Evolutionary conservation across 2,797 vertebrate species (phyloP).

Genomic region (Acipenser transmontanus): DNA sequence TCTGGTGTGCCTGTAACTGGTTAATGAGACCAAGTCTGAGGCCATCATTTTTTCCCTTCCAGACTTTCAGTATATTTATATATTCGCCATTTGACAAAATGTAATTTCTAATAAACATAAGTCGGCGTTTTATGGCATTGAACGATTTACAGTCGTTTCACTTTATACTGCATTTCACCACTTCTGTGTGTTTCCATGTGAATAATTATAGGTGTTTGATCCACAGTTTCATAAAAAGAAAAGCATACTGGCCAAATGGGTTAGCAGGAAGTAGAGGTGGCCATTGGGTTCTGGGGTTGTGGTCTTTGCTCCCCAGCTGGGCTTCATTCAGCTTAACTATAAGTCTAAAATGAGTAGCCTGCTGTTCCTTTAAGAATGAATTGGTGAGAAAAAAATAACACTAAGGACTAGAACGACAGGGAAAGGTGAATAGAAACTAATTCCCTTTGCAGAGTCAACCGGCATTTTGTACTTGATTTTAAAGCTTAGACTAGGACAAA

Average conservation of each 20-base stretch:
- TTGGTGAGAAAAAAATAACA: too few species aligned
- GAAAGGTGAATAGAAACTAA: too few species aligned
- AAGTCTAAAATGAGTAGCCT: neutral
- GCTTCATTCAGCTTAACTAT: neutral
- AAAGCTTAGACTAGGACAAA: too few species aligned
- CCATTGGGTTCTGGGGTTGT: neutral
- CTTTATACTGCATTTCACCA: conserved; percentile 7
- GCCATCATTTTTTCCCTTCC: conserved; percentile 1
- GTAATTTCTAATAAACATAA: conserved; percentile 7
- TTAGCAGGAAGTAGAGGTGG: neutral
- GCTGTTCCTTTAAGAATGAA: neutral
- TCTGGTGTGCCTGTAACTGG: conserved; percentile 6
- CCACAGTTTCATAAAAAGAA: conserved; percentile 4
- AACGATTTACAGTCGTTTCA: conserved; percentile 5
- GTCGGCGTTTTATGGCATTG: neutral
- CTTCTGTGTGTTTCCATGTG: neutral
- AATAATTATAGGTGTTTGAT: conserved; percentile 3
- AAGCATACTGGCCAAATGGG: conserved; percentile 1
- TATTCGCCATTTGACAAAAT: conserved; percentile 7
- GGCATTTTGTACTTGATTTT: too few species aligned
- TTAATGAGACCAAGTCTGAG: conserved; percentile 5
- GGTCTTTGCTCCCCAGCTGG: neutral
- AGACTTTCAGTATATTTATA: conserved; percentile 3
- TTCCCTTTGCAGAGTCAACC: too few species aligned
- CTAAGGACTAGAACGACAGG: too few species aligned